Evolutionary conservation across 1,140 invertebrate genomes (phyloP), one percentile per base, ranked within the genome.

Genomic region (Pogonognathellus flavescens): DNA sequence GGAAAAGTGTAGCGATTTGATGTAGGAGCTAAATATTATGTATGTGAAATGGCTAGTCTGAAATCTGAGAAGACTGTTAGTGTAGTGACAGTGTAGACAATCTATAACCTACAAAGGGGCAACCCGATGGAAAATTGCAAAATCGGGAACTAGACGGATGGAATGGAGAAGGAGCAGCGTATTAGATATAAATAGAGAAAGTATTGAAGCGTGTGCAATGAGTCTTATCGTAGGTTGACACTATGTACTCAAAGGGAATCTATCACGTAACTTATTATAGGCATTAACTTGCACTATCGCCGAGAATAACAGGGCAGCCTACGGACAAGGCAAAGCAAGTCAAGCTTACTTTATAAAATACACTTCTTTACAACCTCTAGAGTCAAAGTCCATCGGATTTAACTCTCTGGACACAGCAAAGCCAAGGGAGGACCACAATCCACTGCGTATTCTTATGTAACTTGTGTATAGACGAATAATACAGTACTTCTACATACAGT

Each of bases 261-360:
- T 76, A 76, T 76, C 70, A 76, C 70, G n/a, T 76, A 76, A 76
- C 70, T 76, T 76, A 76, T 76, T 76, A 76, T 76, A 76, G 70
- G 70, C 70, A 76, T 76, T 76, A 76, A 76, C 25, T 76, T 76
- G 49, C 70, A 76, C 70, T 76, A 76, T 76, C 70, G 31, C 14
- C n/a, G 70, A 76, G 70, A 76, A 41, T 76, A 50, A 31, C n/a
- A 62, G 70, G 41, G 31, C 70, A 76, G 70, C 70, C n/a, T 50
- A 76, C 10, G 16, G 70, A 10, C 5, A 8, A n/a, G 0, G 8
- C 70, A 7, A 41, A 76, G n/a, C 70, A 10, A 70, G 22, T 16
- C 16, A 49, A 31, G 70, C 70, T 50, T 76, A 49, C 41, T 72
- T 18, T 49, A 11, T 49, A 49, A 41, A 76, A 49, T 41, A 70